phyloP scores from a whole-genome alignment of 1,140 invertebrate species.

The Drosophila bifasciata region DNA sequence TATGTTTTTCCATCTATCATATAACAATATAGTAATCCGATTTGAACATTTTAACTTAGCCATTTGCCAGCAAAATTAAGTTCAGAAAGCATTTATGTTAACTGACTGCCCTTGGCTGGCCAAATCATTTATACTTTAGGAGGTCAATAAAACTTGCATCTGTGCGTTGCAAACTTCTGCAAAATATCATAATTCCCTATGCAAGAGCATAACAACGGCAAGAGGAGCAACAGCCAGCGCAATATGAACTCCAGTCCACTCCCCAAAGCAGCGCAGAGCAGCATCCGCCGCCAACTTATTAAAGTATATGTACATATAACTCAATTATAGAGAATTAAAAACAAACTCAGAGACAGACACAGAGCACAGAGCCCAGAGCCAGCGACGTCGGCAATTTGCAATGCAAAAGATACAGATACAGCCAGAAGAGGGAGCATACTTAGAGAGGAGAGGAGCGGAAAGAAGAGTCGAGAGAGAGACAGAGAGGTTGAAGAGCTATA shows the following conservation, averaged over 20 bases:
- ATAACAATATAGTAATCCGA: too few species aligned
- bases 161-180: too few species aligned
- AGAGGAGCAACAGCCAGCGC: slow-evolving; percentile 23
- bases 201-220: slow-evolving; percentile 19
- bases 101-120: too few species aligned
- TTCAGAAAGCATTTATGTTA: too few species aligned
- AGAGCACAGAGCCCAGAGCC: slow-evolving; percentile 10
- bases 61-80: too few species aligned
- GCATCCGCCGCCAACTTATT: slow-evolving; percentile 76
- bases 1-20: too few species aligned
- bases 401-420: slow-evolving; percentile 56
- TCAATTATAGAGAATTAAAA: slow-evolving; percentile 81
- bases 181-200: too few species aligned
- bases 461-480: slow-evolving; percentile 3
- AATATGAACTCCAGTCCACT: slow-evolving; percentile 30
- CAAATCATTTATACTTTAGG: too few species aligned
- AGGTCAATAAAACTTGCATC: too few species aligned
- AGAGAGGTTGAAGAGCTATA: background rate
- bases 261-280: slow-evolving; percentile 40
- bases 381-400: slow-evolving; percentile 71
- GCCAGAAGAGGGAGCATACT: slow-evolving; percentile 10
- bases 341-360: slow-evolving; percentile 62
- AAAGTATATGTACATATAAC: slow-evolving; percentile 81
- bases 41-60: too few species aligned
- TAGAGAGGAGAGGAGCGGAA: too few species aligned